Percentiles rank a stretch among this genome's conserved stretches.
Conservation (phyloP, 2,797 vertebrate genomes). For the Sebastes umbrosus region DNA sequence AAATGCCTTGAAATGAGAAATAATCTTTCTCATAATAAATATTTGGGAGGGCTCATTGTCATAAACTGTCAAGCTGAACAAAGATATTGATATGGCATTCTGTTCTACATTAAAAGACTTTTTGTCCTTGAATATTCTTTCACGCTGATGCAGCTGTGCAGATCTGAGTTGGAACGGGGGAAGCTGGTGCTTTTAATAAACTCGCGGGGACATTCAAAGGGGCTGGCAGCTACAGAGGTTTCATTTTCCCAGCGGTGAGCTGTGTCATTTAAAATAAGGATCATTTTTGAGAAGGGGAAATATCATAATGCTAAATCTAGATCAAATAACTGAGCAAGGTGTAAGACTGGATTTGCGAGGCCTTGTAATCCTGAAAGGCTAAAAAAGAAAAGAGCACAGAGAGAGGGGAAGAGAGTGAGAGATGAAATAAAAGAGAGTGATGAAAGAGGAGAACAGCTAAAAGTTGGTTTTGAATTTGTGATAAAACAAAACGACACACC, state of each 20-base stretch:
- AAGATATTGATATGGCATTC: constrained; percentile 67
- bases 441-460: constrained; percentile 13
- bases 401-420: constrained; percentile 1
- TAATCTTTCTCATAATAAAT: constrained; percentile 60
- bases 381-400: constrained; percentile 17
- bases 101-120: constrained; percentile 71
- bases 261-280: constrained; percentile 80
- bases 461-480: constrained; percentile 40
- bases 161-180: constrained; percentile 66
- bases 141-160: constrained; percentile 72
- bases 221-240: constrained; percentile 78
- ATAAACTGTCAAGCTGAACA: constrained; percentile 60
- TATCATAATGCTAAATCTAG: constrained; percentile 79
- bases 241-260: constrained; percentile 80
- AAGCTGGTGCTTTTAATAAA: constrained; percentile 83
- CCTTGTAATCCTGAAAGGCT: constrained; percentile 64
- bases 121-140: constrained; percentile 79
- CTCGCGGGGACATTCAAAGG: constrained; percentile 77
- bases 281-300: constrained; percentile 71
- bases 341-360: constrained; percentile 66
- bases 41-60: constrained; percentile 62
- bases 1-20: constrained; percentile 53
- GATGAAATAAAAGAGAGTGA: constrained; percentile 17
- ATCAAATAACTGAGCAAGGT: constrained; percentile 75
- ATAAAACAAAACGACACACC: constrained; percentile 28